phyloP scores from a whole-genome alignment of 2,888 invertebrate species.

The Apodemia zela region DNA sequence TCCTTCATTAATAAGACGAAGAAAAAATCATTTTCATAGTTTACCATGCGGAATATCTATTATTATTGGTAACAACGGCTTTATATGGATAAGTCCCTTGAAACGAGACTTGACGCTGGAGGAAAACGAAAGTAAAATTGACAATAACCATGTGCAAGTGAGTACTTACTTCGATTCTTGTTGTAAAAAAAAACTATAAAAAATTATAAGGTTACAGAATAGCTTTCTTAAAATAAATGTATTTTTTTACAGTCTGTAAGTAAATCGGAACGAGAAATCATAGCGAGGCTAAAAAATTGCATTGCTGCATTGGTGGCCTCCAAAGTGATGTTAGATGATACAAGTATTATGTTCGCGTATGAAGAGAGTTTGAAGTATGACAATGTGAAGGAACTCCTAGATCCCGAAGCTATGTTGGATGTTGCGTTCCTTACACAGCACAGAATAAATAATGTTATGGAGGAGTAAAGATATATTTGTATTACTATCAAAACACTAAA shows the following conservation, averaged over 20 bases:
- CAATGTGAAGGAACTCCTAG: slow-evolving; percentile 86
- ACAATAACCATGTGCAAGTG: slow-evolving; percentile 51
- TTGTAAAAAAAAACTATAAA: too few species aligned
- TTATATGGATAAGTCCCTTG: slow-evolving; percentile 93
- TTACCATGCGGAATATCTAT: slow-evolving; percentile 94
- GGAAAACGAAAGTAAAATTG: slow-evolving; percentile 65
- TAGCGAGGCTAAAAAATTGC: slow-evolving; percentile 93
- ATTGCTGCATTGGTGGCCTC: slow-evolving; percentile 91
- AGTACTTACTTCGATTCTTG: slow-evolving; percentile 22
- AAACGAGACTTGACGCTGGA: slow-evolving; percentile 63
- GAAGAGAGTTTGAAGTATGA: slow-evolving; percentile 92
- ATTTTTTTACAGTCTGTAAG: slow-evolving; percentile 81
- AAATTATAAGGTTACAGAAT: too few species aligned
- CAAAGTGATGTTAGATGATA: slow-evolving; percentile 94
- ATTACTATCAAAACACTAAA: neutral
- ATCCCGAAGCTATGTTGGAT: slow-evolving; percentile 92
- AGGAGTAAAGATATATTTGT: slow-evolving; percentile 42
- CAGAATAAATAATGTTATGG: slow-evolving; percentile 76
- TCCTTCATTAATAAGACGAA: slow-evolving; percentile 93
- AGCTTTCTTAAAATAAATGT: too few species aligned
- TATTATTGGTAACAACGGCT: slow-evolving; percentile 98
- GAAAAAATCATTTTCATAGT: slow-evolving; percentile 98
- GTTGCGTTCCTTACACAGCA: slow-evolving; percentile 90
- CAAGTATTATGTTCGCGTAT: slow-evolving; percentile 94
- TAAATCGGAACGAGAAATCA: slow-evolving; percentile 88